Conservation (phyloP, 2,888 invertebrate genomes). For the Plagiodera versicolora region DNA sequence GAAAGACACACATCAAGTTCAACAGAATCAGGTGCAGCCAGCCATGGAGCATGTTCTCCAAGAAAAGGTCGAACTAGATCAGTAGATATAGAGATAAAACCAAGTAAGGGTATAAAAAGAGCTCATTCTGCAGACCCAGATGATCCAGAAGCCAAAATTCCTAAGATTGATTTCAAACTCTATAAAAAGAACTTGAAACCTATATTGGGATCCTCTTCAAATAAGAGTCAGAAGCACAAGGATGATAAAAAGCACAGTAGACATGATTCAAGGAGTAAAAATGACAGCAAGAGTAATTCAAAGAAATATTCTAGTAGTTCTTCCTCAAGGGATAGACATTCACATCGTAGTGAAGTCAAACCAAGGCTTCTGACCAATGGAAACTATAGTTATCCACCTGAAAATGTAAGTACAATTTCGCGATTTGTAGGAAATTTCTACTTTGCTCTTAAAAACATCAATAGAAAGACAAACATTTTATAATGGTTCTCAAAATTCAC, state of each 20-base stretch:
- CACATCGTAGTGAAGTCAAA: conserved; percentile 32
- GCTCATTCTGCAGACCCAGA: conserved; percentile 45
- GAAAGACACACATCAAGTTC: conserved; percentile 41
- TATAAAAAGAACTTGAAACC: conserved; percentile 30
- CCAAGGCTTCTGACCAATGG: conserved; percentile 46
- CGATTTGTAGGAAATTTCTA: too few relatives aligned
- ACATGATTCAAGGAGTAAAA: conserved; percentile 34
- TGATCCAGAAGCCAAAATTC: conserved; percentile 34
- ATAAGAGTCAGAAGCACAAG: conserved; percentile 32
- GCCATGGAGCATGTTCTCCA: conserved; percentile 33
- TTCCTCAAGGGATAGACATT: conserved; percentile 31
- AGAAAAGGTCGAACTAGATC: conserved; percentile 47
- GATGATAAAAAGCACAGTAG: conserved; percentile 35
- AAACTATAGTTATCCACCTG: conserved; percentile 50
- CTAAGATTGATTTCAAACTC: conserved; percentile 39
- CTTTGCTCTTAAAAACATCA: too few relatives aligned
- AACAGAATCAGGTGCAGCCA: conserved; percentile 32
- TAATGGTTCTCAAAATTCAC: too few relatives aligned
- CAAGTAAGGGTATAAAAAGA: conserved; percentile 42
- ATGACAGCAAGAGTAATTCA: conserved; percentile 29
- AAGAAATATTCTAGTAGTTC: conserved; percentile 28
- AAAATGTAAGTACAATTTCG: conserved; percentile 52
- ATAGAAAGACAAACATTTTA: too few relatives aligned
- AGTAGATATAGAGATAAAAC: conserved; percentile 39
- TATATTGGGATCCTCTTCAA: conserved; percentile 19